A percentile compares a stretch with the other conserved stretches of the same genome.
phyloP scores from a whole-genome alignment of 1,140 invertebrate genomes.

The Diachasmimorpha longicaudata region DNA sequence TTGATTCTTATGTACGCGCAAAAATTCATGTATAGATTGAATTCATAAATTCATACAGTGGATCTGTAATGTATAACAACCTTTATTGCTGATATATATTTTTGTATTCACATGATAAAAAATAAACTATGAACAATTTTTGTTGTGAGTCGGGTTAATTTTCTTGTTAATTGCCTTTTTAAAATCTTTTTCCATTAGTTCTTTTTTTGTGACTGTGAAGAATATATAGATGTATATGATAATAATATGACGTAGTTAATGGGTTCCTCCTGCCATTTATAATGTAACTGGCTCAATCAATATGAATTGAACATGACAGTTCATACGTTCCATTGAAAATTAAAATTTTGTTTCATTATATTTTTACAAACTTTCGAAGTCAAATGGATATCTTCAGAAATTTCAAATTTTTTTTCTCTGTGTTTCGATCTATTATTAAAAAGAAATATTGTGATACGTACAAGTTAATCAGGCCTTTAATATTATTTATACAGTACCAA shows the following conservation, averaged over 20 bases:
- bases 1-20: not conserved
- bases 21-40: not conserved
- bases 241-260: constrained; percentile 1
- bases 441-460: constrained; percentile 12
- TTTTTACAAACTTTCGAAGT: constrained; percentile 1
- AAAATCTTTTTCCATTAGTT: constrained; percentile 5
- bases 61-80: constrained; percentile 49
- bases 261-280: not conserved
- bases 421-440: not conserved
- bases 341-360: not conserved
- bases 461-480: constrained; percentile 15
- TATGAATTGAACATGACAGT: not conserved
- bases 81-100: constrained; percentile 52
- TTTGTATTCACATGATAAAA: constrained; percentile 54
- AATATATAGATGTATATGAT: constrained; percentile 13
- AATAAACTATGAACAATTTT: constrained; percentile 55
- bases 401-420: not conserved
- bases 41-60: not conserved
- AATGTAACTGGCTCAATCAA: not conserved
- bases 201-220: constrained; percentile 9
- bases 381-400: not conserved
- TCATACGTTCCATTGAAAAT: not conserved
- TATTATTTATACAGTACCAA: constrained; percentile 6
- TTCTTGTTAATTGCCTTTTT: not conserved
- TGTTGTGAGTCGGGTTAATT: constrained; percentile 21